Conservation (phyloP, 2,888 invertebrate species). For the Melipona beecheii region DNA sequence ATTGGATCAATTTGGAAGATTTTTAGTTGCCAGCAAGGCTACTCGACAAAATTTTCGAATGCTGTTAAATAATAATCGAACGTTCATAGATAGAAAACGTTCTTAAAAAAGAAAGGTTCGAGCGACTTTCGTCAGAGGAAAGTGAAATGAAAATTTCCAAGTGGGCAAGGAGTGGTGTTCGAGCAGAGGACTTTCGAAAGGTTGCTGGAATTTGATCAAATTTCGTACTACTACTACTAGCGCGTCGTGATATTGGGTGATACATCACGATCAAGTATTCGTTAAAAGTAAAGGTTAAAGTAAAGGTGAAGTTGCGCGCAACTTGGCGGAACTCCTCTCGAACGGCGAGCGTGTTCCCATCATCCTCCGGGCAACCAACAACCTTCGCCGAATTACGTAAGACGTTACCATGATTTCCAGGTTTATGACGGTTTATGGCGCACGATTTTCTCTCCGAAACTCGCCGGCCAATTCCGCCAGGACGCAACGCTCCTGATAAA, state of each 20-base stretch:
- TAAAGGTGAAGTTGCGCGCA: constrained; percentile 19
- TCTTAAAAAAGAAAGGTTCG: no score
- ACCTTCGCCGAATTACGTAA: constrained; percentile 11
- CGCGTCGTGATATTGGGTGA: constrained; percentile 14
- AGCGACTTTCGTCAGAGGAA: no score
- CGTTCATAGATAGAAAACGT: no score
- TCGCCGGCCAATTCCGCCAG: constrained; percentile 6
- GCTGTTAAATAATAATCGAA: no score
- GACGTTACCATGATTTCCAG: not conserved
- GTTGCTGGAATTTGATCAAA: not conserved
- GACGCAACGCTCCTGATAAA: constrained; percentile 10
- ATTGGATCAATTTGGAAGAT: no score
- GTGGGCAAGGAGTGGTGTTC: no score
- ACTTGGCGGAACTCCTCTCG: constrained; percentile 38
- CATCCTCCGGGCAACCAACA: constrained; percentile 4
- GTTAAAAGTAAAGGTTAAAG: constrained; percentile 47
- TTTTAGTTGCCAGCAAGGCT: no score
- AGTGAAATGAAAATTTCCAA: no score
- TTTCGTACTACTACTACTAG: no score
- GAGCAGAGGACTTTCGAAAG: not conserved
- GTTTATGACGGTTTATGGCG: constrained; percentile 8
- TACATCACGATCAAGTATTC: constrained; percentile 53
- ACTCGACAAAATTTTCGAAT: no score
- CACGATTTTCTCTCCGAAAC: constrained; percentile 7
- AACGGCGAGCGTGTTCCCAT: constrained; percentile 8